These are phyloP conservation scores for Gopherus evgoodei DNA, from an alignment of 2,113 vertebrate genomes.

Conservation along the genomic window DNA sequence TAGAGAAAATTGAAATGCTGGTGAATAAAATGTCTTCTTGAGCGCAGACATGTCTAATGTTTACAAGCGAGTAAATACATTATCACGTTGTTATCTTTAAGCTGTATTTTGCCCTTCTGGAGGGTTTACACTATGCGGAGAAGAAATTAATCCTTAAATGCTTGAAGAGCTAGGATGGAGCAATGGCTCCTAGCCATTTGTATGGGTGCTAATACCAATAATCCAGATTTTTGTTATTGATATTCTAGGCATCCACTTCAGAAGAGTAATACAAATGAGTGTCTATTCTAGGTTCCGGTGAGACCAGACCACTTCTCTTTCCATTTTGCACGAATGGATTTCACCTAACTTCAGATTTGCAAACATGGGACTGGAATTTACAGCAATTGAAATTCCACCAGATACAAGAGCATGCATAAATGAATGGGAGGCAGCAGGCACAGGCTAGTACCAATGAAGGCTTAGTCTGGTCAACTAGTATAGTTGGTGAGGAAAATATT, in stretches of 20 bases:
- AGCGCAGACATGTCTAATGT: not conserved
- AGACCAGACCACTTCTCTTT: not conserved
- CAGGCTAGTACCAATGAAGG: not conserved
- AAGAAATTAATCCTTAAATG: not conserved
- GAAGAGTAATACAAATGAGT: not conserved
- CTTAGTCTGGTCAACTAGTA: not conserved
- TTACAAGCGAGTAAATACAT: not conserved
- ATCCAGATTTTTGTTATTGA: not conserved
- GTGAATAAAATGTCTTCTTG: not conserved
- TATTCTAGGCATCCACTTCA: accelerated
- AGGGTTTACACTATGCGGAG: not conserved
- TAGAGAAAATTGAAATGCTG: not conserved
- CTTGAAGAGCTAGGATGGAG: not conserved
- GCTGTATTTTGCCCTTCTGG: not conserved
- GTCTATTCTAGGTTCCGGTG: not conserved
- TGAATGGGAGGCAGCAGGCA: not conserved
- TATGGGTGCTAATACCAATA: not conserved
- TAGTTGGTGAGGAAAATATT: not conserved
- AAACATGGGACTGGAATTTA: accelerated
- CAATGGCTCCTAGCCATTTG: not conserved
- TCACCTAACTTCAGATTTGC: not conserved
- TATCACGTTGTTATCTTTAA: not conserved
- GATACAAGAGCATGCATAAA: not conserved
- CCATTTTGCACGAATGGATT: not conserved
- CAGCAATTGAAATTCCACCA: not conserved